Percentiles rank a stretch among this genome's conserved stretches.
These are phyloP conservation scores for Paguma larvata DNA, from an alignment of 2,797 vertebrate genomes.

Conservation along the genomic window DNA sequence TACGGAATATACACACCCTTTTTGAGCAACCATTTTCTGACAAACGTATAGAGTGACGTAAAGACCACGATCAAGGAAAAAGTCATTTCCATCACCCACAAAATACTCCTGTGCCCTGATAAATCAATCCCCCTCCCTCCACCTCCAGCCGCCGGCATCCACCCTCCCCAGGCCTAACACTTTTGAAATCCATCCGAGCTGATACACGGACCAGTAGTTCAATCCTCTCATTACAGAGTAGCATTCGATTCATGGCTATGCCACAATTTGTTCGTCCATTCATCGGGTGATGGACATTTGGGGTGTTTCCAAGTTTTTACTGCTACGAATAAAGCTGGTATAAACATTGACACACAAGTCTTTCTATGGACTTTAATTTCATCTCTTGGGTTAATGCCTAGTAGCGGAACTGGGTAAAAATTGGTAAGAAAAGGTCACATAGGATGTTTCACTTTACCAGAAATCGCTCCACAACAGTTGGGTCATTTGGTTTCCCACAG, in stretches of 20 bases:
- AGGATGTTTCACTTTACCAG: not conserved
- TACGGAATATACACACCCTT: not conserved
- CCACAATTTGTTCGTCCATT: slow-evolving; percentile 49
- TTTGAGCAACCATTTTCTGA: not conserved
- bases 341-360: slow-evolving; percentile 32
- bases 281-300: slow-evolving; percentile 1
- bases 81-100: not conserved
- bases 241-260: not conserved
- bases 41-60: not conserved
- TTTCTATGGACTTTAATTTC: slow-evolving; percentile 34
- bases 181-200: slow-evolving; percentile 37
- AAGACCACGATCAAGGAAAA: not conserved
- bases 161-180: not conserved
- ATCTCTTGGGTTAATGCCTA: slow-evolving; percentile 10
- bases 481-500: not conserved
- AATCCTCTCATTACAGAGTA: slow-evolving; percentile 34
- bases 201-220: slow-evolving; percentile 4
- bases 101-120: not conserved
- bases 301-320: not conserved
- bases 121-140: not conserved
- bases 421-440: not conserved
- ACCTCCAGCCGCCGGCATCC: not conserved
- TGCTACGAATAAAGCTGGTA: slow-evolving; percentile 44
- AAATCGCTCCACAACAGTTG: not conserved
- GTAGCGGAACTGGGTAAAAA: not conserved